Evolutionary conservation across 2,797 vertebrate species (phyloP), one percentile per base, ranked within the genome.

Genomic region (Myotis findleyi): DNA sequence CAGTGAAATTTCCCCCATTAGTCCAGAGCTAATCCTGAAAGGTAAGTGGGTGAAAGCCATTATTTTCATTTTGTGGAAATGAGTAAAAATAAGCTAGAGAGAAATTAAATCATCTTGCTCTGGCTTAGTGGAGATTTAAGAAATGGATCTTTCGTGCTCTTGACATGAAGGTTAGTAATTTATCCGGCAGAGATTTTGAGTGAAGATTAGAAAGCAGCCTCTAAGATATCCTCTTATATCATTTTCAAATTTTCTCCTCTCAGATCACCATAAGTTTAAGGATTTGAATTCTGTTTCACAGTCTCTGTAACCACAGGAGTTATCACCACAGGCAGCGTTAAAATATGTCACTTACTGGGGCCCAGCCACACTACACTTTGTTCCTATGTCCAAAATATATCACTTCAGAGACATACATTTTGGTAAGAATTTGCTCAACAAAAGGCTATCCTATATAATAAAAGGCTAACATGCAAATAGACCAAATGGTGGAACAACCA

Each of bases 161-260:
- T 87, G 18, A 93, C 62, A 38, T 20, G n/a, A 84, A 71, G 62
- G 1, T 77, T 44, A 36, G 7, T 86, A 75, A 88, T 81, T 85
- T 84, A 89, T 82, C 88, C 41, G 14, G 59, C 14, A 91, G 57
- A 73, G n/a, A 94, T 49, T 89, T 79, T 59, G 44, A 88, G 27
- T 94, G 23, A 93, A 94, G 89, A 85, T 77, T 85, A 88, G 49
- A 88, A 95, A 90, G 49, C 21, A 95, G 25, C 49, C 51, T 92
- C 72, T 75, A 86, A 93, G 64, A 53, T 80, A 73, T 11, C 2
- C 23, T 93, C 57, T 84, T 82, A 1, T 7, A 30, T 79, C 7
- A 27, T 85, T 83, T 84, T 80, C 53, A 38, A 14, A 8, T 73
- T 57, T 72, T 27, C 12, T 18, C 25, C 27, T 20, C 83, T 47